Base-by-base conservation (phyloP, 2,888 invertebrate species). In the Cacoxenus indagator region DNA sequence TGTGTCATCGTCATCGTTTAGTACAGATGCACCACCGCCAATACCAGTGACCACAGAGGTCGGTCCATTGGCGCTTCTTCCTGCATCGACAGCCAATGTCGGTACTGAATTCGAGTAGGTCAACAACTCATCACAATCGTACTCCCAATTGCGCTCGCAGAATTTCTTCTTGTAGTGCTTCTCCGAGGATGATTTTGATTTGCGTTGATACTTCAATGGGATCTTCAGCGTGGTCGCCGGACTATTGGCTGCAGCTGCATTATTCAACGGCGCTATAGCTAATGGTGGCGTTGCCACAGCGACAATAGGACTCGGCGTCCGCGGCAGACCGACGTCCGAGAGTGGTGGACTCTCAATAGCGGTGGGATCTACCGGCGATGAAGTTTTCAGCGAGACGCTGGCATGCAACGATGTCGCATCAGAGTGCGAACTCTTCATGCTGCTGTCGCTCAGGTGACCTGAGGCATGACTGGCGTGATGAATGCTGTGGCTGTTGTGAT, bases 121-220 rank as follows among this genome's bases (percentile, higher is more conserved):
- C 70, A 86, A 64, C 61, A 85, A 65, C 43, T 87, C 87, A 48
- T 80, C 87, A 67, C 86, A 86, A 70, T 87, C 87, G 69, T 85
- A 88, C 89, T 90, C 92, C 93, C 93, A 86, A 90, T 92, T 89
- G 91, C 93, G 84, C 92, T 94, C 93, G 89, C 94, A 94, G 89
- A 93, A 93, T 84, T 95, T 94, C 90, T 95, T 95, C 89, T 95
- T 95, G 88, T 94, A 95, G 88, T 94, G 94, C 78, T 92, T 91
- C 67, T 87, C 87, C 45, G 84, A 84, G 0, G 90, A 89, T 78
- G 78, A 75, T 71, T 87, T 88, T 1, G 88, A 88, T 75, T 91
- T 90, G 43, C 92, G 88, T 78, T 92, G 92, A 84, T 92, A 92
- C 78, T 91, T 91, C 9, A 91, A 83, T 4, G 92, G 91, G 84